Evolutionary conservation across 1,140 invertebrate genomes (phyloP), one percentile per base, ranked within the genome.

Genomic region (Euschistus heros): DNA sequence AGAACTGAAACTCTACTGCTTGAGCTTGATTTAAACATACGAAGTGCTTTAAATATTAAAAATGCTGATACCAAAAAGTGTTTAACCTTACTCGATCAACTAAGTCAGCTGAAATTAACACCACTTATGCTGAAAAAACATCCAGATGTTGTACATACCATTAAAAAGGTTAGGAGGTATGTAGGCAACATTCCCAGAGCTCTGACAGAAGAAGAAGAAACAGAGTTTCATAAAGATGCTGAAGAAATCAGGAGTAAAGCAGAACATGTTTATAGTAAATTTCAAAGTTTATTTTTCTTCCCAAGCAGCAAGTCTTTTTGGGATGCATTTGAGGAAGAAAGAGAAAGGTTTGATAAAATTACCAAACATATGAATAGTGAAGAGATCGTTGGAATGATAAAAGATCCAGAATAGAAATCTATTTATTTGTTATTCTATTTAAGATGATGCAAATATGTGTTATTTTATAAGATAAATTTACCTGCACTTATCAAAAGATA

Each of bases 91-190:
- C 80, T 87, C 77, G 80, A 84, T 64, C 80, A 80, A 67, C 74
- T 86, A 55, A 74, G 83, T 71, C 79, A 82, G 14, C 73, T 92
- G 52, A 77, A 86, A 17, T 74, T 93, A 13, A 86, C 84, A 66
- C 80, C 85, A 20, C 71, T 93, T 2, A 91, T 92, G 86, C 74
- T 94, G 27, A 84, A 92, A 70, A 93, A 92, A 70, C 88, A 94
- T 78, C 86, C 91, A 0, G 82, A 86, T 63, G 83, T 90, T 65
- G 82, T 94, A 62, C 84, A 89, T 71, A 92, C 86, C 2, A 79
- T 89, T 30, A 86, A 85, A 69, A 81, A 84, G 67, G 75, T 78
- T 65, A 67, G 62, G 30, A 66, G 66, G 24, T 73, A 73, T 74
- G 80, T 90, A 44, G 89, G 89, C 22, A 91, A 91, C 73, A 74